Conservation (phyloP, 2,113 vertebrate species). For the Bambusicola thoracicus region DNA sequence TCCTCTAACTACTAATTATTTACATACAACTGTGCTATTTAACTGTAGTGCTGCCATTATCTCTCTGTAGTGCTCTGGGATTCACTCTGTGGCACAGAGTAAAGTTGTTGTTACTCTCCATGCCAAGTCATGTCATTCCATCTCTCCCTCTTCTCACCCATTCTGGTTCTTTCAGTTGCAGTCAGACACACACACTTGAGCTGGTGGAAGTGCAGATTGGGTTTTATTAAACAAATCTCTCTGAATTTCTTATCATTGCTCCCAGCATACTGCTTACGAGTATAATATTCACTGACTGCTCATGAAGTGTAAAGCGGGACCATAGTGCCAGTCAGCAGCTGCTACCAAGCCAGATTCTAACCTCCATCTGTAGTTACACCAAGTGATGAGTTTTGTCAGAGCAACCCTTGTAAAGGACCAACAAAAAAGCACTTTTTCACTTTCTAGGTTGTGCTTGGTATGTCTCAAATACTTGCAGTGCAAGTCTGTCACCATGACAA, state of each 20-base stretch:
- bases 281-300: background rate
- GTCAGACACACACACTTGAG: background rate
- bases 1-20: background rate
- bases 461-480: no score
- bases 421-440: no score
- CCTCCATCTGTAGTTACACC: background rate
- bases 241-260: background rate
- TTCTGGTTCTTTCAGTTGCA: background rate
- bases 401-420: background rate
- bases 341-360: background rate
- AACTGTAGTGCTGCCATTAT: background rate
- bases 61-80: background rate
- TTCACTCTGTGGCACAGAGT: rapidly evolving
- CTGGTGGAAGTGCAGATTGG: background rate
- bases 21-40: background rate
- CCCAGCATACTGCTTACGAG: background rate
- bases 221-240: background rate
- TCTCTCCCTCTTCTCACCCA: background rate
- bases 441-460: no score
- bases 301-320: background rate
- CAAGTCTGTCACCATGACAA: no score
- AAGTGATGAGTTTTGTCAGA: background rate
- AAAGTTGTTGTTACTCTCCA: rapidly evolving
- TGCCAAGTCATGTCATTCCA: background rate
- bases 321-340: slow-evolving; percentile 24